These are phyloP conservation scores for Acronicta psi DNA, from an alignment of 2,888 invertebrate genomes.

Conservation along the genomic window DNA sequence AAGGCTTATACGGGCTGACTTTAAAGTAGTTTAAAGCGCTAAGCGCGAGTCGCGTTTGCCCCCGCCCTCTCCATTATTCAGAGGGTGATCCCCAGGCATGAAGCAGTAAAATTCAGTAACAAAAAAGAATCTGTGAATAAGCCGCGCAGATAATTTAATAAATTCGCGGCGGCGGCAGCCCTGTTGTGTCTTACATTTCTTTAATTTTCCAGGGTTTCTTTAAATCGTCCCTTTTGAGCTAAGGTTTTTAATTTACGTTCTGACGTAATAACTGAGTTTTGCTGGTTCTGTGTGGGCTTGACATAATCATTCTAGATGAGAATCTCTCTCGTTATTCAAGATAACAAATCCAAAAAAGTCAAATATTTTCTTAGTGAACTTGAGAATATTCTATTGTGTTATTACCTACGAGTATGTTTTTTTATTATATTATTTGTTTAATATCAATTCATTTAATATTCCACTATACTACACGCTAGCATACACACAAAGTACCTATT, in stretches of 20 bases:
- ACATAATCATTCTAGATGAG: slow-evolving; percentile 2
- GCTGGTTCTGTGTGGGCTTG: slow-evolving; percentile 30
- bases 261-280: slow-evolving; percentile 62
- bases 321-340: neutral
- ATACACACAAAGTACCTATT: too few species aligned
- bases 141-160: slow-evolving; percentile 49
- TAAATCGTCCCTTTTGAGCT: slow-evolving; percentile 52
- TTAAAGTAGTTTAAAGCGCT: slow-evolving; percentile 77
- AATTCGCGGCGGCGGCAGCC: slow-evolving; percentile 33
- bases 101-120: slow-evolving; percentile 50
- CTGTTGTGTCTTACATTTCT: slow-evolving; percentile 52
- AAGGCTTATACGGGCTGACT: slow-evolving; percentile 78
- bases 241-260: slow-evolving; percentile 66
- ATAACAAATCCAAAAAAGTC: too few species aligned
- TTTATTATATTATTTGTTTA: too few species aligned
- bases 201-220: slow-evolving; percentile 63
- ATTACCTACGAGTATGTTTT: too few species aligned
- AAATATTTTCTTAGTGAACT: too few species aligned
- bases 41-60: slow-evolving; percentile 72
- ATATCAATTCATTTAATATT: too few species aligned
- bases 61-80: slow-evolving; percentile 69
- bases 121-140: slow-evolving; percentile 44
- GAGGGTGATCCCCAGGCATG: slow-evolving; percentile 43
- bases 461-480: too few species aligned
- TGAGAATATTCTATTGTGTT: too few species aligned